Percentiles rank a stretch among this genome's conserved stretches.
These are phyloP conservation scores for Brachyptera putata DNA, from an alignment of 2,888 invertebrate genomes.

Conservation along the genomic window DNA sequence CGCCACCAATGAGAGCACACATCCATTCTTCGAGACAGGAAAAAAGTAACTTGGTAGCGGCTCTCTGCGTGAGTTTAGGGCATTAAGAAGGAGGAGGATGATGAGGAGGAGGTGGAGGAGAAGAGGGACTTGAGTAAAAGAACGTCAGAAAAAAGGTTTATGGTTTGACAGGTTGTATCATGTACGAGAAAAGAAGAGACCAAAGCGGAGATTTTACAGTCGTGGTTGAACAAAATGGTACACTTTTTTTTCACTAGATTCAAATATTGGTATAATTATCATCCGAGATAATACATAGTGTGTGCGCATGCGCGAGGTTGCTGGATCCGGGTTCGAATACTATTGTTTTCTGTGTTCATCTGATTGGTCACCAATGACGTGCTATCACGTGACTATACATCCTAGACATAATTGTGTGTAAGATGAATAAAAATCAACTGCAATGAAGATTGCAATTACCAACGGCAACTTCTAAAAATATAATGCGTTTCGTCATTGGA, in stretches of 20 bases:
- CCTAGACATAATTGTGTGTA: no score
- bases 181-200: background rate
- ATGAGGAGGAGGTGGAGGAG: background rate
- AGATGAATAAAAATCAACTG: no score
- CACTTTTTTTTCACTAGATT: background rate
- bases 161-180: conserved; percentile 17
- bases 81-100: conserved; percentile 2
- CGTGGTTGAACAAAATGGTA: background rate
- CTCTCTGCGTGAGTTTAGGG: conserved; percentile 6
- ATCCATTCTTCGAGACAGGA: no score
- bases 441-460: no score
- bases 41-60: conserved; percentile 9
- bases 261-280: background rate
- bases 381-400: no score
- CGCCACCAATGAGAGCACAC: no score
- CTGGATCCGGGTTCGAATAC: conserved; percentile 3
- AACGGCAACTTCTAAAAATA: no score
- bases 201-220: background rate
- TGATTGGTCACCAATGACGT: no score
- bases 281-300: no score
- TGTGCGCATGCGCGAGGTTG: no score
- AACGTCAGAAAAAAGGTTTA: conserved; percentile 14
- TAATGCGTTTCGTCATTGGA: no score
- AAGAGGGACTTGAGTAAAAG: background rate
- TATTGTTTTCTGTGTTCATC: no score